Conservation (phyloP, 1,140 invertebrate genomes). For the Drosophila mauritiana region DNA sequence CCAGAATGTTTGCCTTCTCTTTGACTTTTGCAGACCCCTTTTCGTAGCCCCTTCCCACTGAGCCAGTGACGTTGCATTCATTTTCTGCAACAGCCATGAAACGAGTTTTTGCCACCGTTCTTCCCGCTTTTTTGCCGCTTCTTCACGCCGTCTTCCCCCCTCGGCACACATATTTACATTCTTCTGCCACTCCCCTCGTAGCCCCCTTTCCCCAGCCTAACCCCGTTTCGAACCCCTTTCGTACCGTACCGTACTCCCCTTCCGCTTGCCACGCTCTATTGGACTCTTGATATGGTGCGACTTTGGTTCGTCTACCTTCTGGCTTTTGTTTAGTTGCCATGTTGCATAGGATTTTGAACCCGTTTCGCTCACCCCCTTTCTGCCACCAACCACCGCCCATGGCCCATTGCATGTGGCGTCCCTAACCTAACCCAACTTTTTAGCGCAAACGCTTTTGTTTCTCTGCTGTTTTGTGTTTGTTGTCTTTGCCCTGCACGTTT, state of each 20-base stretch:
- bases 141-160: neutral
- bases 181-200: slow-evolving; percentile 11
- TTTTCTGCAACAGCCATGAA: slow-evolving; percentile 30
- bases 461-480: slow-evolving; percentile 34
- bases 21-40: slow-evolving; percentile 10
- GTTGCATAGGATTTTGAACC: slow-evolving; percentile 84
- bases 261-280: slow-evolving; percentile 66
- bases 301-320: slow-evolving; percentile 77
- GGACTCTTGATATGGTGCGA: slow-evolving; percentile 44
- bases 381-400: neutral
- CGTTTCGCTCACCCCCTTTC: slow-evolving; percentile 52
- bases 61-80: slow-evolving; percentile 74
- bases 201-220: slow-evolving; percentile 36
- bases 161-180: neutral
- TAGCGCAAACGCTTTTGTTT: slow-evolving; percentile 54
- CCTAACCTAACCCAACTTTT: slow-evolving; percentile 83
- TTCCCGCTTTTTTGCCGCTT: slow-evolving; percentile 52
- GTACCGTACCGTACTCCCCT: neutral
- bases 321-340: slow-evolving; percentile 73
- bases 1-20: slow-evolving; percentile 29
- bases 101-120: slow-evolving; percentile 51
- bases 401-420: slow-evolving; percentile 63
- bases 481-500: slow-evolving; percentile 47
- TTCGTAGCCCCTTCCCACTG: slow-evolving; percentile 1
- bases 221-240: slow-evolving; percentile 11